A percentile compares a stretch with the other conserved stretches of the same genome.
These are phyloP conservation scores for Neoaliturus tenellus DNA, from an alignment of 2,888 invertebrate species.

Conservation along the genomic window DNA sequence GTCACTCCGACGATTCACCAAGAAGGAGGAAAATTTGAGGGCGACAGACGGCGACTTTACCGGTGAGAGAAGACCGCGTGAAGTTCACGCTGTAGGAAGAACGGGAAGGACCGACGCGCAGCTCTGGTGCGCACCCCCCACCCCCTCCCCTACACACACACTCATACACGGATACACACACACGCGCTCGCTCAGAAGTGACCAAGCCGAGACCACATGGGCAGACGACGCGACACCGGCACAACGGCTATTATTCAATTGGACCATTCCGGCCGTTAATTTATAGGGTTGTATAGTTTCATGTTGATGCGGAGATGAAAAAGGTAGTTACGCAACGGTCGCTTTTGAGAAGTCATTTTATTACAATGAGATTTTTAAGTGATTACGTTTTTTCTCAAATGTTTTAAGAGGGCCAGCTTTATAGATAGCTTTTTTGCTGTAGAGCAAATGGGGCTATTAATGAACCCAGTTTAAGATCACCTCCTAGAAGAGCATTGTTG, in stretches of 20 bases:
- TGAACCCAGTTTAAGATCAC: no score
- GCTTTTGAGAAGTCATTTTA: no score
- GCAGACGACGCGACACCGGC: background rate
- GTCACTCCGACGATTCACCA: slow-evolving; percentile 30
- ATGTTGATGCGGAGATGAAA: background rate
- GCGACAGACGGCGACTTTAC: background rate
- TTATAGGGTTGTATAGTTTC: background rate
- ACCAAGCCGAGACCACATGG: background rate
- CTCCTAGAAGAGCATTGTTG: no score
- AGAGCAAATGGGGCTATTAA: no score
- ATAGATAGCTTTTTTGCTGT: no score
- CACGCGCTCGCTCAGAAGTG: no score
- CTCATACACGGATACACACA: no score
- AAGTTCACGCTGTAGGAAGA: slow-evolving; percentile 11
- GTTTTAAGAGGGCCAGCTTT: no score
- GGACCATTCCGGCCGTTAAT: background rate
- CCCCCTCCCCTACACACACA: background rate
- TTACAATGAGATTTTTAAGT: no score
- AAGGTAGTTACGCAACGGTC: no score
- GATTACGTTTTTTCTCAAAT: no score
- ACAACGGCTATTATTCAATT: slow-evolving; percentile 13
- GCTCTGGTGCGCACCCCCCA: slow-evolving; percentile 9
- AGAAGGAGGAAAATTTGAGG: background rate
- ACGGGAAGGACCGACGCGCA: slow-evolving; percentile 42
- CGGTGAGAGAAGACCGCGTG: slow-evolving; percentile 13